These are phyloP conservation scores for Agriopis leucophaearia DNA, from an alignment of 2,888 invertebrate species.

Conservation along the genomic window DNA sequence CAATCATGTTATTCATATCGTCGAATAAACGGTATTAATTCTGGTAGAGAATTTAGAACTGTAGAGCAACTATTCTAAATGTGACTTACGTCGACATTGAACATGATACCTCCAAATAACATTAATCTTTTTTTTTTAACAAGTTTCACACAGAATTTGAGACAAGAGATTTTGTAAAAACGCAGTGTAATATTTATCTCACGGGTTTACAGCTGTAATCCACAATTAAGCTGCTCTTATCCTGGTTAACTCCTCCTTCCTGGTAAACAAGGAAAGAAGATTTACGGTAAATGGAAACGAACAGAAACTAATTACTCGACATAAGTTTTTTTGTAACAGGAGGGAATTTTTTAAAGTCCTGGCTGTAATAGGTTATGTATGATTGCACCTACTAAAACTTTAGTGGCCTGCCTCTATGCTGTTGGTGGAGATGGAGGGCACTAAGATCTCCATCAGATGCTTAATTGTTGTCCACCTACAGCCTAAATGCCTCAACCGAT, in stretches of 20 bases:
- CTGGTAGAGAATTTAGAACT: too few relatives aligned
- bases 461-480: too few relatives aligned
- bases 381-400: too few relatives aligned
- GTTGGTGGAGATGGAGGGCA: too few relatives aligned
- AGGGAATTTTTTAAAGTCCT: too few relatives aligned
- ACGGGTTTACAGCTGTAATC: slow-evolving; percentile 35
- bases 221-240: slow-evolving; percentile 40
- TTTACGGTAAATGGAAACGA: slow-evolving; percentile 31
- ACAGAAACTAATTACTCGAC: not conserved
- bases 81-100: not conserved
- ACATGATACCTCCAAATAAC: not conserved
- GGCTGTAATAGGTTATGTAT: too few relatives aligned
- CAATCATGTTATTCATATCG: slow-evolving; percentile 22
- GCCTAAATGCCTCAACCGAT: too few relatives aligned
- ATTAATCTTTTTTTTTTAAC: slow-evolving; percentile 21
- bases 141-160: slow-evolving; percentile 5
- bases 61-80: not conserved
- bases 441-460: too few relatives aligned
- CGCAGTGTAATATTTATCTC: slow-evolving; percentile 26
- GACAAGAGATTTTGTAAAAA: slow-evolving; percentile 22
- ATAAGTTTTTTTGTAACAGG: too few relatives aligned
- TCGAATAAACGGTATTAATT: too few relatives aligned
- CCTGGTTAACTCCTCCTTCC: slow-evolving; percentile 43
- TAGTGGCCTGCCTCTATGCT: too few relatives aligned
- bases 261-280: slow-evolving; percentile 43